A percentile compares a stretch with the other conserved stretches of the same genome.
These are phyloP conservation scores for Alouatta palliata DNA, from an alignment of 2,113 vertebrate genomes.

Conservation along the genomic window DNA sequence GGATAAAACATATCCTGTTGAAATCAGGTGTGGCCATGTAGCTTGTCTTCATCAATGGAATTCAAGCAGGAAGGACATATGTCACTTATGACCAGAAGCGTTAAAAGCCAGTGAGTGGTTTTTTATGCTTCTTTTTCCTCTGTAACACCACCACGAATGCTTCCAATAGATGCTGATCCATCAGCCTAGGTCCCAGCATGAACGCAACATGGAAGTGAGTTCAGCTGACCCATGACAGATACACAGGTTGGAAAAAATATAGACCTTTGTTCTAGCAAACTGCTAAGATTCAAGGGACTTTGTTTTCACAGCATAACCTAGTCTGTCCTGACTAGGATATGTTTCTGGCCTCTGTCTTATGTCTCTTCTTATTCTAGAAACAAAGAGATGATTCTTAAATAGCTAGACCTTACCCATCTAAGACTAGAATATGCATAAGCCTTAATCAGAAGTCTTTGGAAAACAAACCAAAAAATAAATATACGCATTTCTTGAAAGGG, in stretches of 20 bases:
- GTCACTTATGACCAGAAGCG: background rate
- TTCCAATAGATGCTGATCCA: background rate
- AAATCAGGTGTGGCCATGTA: background rate
- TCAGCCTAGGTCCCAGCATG: background rate
- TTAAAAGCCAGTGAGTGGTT: background rate
- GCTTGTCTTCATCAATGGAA: background rate
- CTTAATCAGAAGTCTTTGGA: background rate
- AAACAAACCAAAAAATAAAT: slow-evolving; percentile 5
- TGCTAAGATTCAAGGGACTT: background rate
- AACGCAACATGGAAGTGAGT: background rate
- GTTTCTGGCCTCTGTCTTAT: background rate
- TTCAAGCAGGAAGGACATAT: background rate
- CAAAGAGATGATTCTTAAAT: background rate
- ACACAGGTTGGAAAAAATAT: background rate
- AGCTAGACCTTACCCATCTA: background rate
- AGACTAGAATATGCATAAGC: background rate
- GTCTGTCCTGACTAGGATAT: background rate
- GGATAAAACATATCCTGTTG: background rate
- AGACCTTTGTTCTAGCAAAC: background rate
- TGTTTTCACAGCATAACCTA: background rate
- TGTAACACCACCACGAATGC: background rate
- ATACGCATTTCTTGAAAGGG: background rate
- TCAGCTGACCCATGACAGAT: background rate
- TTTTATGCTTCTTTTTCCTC: accelerated
- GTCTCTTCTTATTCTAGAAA: background rate